Evolutionary conservation across 2,113 vertebrate genomes (phyloP), one percentile per base, ranked within the genome.

Genomic region (Setophaga kirtlandii): DNA sequence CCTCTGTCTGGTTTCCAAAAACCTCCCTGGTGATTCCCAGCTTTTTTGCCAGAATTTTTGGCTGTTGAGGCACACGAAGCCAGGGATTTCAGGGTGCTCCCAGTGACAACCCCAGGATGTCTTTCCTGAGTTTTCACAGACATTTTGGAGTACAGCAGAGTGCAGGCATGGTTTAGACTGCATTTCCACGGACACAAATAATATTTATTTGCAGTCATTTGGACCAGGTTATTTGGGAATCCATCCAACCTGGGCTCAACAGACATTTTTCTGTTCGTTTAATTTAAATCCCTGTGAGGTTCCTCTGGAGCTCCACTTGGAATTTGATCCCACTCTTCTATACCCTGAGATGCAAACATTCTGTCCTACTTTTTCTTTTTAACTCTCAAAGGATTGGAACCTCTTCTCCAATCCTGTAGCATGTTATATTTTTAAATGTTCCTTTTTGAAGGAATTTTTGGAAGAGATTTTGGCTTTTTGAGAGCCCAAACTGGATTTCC

Each of bases 191-290:
- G 28, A 22, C 25, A n/a, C 4, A 12, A 10, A 52, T 83, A 56
- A 42, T 14, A 7, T 50, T 73, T 27, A 39, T 60, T 60, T 87
- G 20, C 31, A 10, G 5, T 39, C 33, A 28, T 53, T 33, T n/a
- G 31, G 39, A 62, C 12, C n/a, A n/a, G 23, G 7, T 78, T 30
- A 30, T 47, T 79, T 30, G 13, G 41, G 56, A 39, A 55, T 70
- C 20, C 15, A 47, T 55, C n/a, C n/a, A 62, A 7, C 8, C 16
- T 47, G 41, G n/a, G 24, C 41, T 83, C 44, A 53, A 14, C 49
- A 0, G 2, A 8, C 30, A 59, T 21, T 15, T 59, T 76, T 1
- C 22, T 68, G 15, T 14, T 50, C 1, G 4, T 27, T 76, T 39
- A 11, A 33, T 21, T 41, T 21, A 53, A 21, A 53, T 28, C 28